Conservation (phyloP, 2,113 vertebrate genomes). For the Platichthys flesus region DNA sequence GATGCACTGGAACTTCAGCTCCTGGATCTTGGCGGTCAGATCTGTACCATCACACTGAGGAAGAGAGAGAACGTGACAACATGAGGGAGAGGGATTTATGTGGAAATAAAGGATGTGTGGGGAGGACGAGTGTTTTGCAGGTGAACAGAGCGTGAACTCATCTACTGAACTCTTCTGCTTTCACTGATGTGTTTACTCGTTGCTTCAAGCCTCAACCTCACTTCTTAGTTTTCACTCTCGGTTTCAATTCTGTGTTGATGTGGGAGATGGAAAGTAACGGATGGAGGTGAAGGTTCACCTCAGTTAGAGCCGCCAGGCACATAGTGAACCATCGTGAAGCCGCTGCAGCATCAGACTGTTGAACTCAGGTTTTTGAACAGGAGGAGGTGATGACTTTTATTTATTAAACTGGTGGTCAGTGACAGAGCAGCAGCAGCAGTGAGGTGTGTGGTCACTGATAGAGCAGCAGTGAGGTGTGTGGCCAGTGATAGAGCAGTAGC, state of each 20-base stretch:
- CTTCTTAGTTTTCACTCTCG: not conserved
- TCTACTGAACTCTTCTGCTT: no score
- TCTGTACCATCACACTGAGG: constrained; percentile 94
- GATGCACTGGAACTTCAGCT: constrained; percentile 97
- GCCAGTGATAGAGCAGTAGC: no score
- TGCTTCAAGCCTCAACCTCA: not conserved
- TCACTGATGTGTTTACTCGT: not conserved
- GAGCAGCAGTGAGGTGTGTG: no score
- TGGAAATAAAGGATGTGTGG: not conserved
- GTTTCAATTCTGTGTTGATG: not conserved
- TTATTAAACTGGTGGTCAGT: no score
- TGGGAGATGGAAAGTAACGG: not conserved
- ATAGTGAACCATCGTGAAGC: no score
- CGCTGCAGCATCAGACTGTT: no score
- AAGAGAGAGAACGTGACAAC: not conserved
- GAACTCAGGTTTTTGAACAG: no score
- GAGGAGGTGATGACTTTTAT: no score
- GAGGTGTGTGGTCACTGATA: no score
- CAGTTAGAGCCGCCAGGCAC: no score
- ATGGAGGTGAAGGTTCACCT: no score
- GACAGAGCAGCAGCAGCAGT: no score
- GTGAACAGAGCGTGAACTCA: not conserved
- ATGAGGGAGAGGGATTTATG: not conserved
- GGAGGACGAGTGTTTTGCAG: not conserved
- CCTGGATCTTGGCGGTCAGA: constrained; percentile 97